phyloP scores from a whole-genome alignment of 2,888 invertebrate species.

The Polydesmus complanatus region DNA sequence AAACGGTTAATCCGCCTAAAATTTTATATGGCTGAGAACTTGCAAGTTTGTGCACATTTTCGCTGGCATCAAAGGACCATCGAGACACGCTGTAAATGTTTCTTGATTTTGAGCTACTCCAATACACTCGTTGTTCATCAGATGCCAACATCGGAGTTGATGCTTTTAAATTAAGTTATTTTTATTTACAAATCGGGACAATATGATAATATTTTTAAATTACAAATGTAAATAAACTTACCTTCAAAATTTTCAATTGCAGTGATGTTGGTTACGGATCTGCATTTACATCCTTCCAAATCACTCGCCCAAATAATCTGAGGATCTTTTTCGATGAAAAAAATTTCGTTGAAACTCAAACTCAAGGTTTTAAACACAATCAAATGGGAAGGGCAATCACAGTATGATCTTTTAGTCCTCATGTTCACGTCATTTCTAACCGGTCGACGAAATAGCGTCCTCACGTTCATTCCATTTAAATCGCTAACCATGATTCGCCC shows the following conservation, averaged over 20 bases:
- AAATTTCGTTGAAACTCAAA: conserved; percentile 42
- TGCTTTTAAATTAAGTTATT: no score
- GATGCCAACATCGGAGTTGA: conserved; percentile 4
- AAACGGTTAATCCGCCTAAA: background rate
- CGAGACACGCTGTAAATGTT: conserved; percentile 43
- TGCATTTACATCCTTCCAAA: conserved; percentile 51
- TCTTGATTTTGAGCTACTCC: conserved; percentile 50
- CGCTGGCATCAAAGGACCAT: background rate
- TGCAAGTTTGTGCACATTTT: background rate
- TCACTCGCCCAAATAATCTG: conserved; percentile 45
- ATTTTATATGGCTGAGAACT: background rate
- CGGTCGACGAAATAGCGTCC: background rate
- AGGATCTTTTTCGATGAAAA: conserved; percentile 46
- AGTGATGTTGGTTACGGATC: conserved; percentile 42
- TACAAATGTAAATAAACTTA: background rate
- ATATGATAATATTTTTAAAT: background rate
- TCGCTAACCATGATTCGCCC: background rate
- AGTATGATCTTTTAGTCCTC: conserved; percentile 27
- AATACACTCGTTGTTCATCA: conserved; percentile 50
- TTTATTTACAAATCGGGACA: background rate
- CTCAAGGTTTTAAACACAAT: conserved; percentile 49
- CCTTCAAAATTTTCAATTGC: background rate
- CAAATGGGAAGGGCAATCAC: conserved; percentile 51
- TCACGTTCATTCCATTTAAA: background rate
- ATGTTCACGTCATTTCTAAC: background rate